Evolutionary conservation across 2,797 vertebrate species (phyloP).

Genomic region (Falco berigora): DNA sequence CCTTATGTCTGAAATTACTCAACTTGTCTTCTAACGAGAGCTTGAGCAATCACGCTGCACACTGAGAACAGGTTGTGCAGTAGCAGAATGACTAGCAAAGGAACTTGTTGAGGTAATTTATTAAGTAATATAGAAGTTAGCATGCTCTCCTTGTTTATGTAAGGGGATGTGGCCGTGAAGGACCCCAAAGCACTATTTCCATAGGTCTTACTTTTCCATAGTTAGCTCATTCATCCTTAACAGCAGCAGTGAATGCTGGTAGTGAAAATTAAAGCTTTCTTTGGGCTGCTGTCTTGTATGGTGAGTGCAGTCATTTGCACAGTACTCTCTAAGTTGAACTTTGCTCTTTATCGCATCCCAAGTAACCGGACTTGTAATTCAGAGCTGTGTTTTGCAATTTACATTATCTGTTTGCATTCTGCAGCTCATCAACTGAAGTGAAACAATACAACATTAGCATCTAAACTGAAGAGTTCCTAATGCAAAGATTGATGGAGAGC

Average conservation of each 20-base stretch:
- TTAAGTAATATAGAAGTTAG: background rate
- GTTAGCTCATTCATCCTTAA: background rate
- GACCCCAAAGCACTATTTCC: background rate
- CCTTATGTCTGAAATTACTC: background rate
- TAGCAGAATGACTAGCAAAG: background rate
- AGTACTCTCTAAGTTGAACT: background rate
- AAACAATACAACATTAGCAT: background rate
- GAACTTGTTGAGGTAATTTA: background rate
- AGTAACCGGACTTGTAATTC: background rate
- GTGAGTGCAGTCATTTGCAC: background rate
- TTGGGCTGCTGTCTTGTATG: background rate
- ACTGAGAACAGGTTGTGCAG: background rate
- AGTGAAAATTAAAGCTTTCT: background rate
- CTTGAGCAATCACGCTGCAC: background rate
- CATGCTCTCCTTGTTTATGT: background rate
- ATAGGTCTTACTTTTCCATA: background rate
- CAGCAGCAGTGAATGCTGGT: background rate
- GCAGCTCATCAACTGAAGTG: background rate
- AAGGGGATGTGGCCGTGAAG: background rate
- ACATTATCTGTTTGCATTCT: background rate
- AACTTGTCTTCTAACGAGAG: background rate
- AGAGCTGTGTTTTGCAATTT: background rate
- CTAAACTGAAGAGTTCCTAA: background rate
- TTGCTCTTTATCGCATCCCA: background rate
- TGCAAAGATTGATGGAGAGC: background rate